phyloP scores from a whole-genome alignment of 1,140 invertebrate species.

The Cherax quadricarinatus region DNA sequence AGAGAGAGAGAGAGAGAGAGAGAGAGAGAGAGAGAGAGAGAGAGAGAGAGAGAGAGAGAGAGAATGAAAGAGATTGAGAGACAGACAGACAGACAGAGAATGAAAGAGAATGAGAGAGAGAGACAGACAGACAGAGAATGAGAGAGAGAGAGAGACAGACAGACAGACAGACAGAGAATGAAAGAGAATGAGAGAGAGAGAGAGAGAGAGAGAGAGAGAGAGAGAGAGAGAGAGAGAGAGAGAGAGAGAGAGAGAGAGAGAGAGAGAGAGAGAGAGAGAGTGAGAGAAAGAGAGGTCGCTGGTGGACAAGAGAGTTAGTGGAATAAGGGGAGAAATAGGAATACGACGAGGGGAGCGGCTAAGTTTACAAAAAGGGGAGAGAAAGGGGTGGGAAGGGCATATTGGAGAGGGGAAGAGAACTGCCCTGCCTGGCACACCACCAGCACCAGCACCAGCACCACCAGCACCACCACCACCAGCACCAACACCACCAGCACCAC shows the following conservation, averaged over 20 bases:
- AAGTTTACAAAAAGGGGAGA: neutral
- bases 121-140: neutral
- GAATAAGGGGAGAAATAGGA: slow-evolving; percentile 3
- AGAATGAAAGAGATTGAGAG: too few relatives aligned
- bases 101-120: too few relatives aligned
- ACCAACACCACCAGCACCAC: too few relatives aligned
- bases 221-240: neutral
- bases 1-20: neutral
- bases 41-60: slow-evolving; percentile 28
- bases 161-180: neutral
- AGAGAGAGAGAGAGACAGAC: slow-evolving; percentile 15
- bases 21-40: slow-evolving; percentile 3
- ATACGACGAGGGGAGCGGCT: neutral
- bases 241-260: neutral
- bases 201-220: neutral
- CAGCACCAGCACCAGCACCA: too few relatives aligned
- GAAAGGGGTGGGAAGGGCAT: neutral
- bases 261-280: neutral
- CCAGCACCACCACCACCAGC: too few relatives aligned
- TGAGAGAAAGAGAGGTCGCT: neutral
- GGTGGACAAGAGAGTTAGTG: neutral
- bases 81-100: too few relatives aligned
- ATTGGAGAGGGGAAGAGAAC: neutral
- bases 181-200: neutral
- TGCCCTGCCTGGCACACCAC: too few relatives aligned